A percentile compares a stretch with the other conserved stretches of the same genome.
Evolutionary conservation across 2,888 invertebrate genomes (phyloP).

Genomic region (Coleophora deauratella): DNA sequence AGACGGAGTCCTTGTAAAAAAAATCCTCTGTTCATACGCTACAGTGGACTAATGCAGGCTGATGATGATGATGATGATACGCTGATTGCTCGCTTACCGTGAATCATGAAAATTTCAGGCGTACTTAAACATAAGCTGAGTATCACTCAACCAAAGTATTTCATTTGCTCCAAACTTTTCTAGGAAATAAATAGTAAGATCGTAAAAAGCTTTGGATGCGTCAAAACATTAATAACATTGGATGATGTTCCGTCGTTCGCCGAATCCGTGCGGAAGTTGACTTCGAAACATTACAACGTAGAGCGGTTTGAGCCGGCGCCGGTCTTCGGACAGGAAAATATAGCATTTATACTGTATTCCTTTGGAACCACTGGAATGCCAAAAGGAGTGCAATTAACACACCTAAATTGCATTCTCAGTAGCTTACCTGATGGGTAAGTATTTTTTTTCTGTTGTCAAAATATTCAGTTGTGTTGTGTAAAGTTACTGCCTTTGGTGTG

Average conservation of each 20-base stretch:
- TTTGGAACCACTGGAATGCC: conserved; percentile 82
- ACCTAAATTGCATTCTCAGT: conserved; percentile 67
- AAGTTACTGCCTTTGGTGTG: no score
- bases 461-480: no score
- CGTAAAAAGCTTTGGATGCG: conserved; percentile 32
- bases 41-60: no score
- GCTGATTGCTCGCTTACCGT: no score
- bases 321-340: conserved; percentile 53
- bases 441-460: not conserved
- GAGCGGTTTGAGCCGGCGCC: conserved; percentile 48
- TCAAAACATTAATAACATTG: conserved; percentile 34
- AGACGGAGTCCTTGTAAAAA: no score
- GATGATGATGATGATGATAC: no score
- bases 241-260: conserved; percentile 28
- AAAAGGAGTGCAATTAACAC: conserved; percentile 78
- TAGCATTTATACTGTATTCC: conserved; percentile 73
- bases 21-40: no score
- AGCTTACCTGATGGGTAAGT: conserved; percentile 45
- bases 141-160: conserved; percentile 77
- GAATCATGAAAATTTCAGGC: conserved; percentile 37
- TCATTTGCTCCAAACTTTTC: conserved; percentile 75
- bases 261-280: conserved; percentile 29
- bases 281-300: conserved; percentile 28
- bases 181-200: conserved; percentile 46
- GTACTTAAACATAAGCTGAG: conserved; percentile 77